A percentile compares a stretch with the other conserved stretches of the same genome.
Conservation (phyloP, 2,888 invertebrate genomes). For the Drosophila affinis region DNA sequence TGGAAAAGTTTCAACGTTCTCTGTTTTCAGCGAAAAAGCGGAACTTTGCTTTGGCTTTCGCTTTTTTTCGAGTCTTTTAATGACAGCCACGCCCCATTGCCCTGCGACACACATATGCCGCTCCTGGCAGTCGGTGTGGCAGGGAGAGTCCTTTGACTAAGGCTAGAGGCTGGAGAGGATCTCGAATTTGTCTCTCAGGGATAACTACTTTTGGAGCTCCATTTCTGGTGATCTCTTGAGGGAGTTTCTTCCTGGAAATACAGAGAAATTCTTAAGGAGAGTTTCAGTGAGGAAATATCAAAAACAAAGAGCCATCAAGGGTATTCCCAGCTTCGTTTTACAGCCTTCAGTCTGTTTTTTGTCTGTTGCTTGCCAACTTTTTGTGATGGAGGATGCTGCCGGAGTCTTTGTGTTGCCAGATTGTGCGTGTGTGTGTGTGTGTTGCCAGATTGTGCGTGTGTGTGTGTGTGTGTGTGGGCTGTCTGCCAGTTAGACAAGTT, state of each 20-base stretch:
- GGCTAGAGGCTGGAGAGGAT: no score
- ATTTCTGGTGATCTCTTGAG: no score
- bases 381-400: background rate
- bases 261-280: no score
- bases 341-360: background rate
- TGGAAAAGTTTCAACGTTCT: conserved; percentile 1
- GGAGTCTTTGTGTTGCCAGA: conserved; percentile 11
- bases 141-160: no score
- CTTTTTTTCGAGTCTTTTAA: conserved; percentile 32
- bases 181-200: no score
- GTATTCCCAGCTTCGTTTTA: conserved; percentile 1
- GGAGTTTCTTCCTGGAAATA: no score
- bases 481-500: conserved; percentile 58
- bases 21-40: conserved; percentile 16
- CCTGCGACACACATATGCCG: conserved; percentile 16
- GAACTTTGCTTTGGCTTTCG: conserved; percentile 27
- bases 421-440: conserved; percentile 1
- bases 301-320: background rate
- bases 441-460: conserved; percentile 3
- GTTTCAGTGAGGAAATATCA: background rate
- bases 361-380: conserved; percentile 20
- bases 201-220: no score
- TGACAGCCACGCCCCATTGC: conserved; percentile 29
- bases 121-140: background rate
- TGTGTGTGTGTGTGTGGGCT: conserved; percentile 18